phyloP scores from a whole-genome alignment of 2,113 vertebrate species.

The Chionis minor region DNA sequence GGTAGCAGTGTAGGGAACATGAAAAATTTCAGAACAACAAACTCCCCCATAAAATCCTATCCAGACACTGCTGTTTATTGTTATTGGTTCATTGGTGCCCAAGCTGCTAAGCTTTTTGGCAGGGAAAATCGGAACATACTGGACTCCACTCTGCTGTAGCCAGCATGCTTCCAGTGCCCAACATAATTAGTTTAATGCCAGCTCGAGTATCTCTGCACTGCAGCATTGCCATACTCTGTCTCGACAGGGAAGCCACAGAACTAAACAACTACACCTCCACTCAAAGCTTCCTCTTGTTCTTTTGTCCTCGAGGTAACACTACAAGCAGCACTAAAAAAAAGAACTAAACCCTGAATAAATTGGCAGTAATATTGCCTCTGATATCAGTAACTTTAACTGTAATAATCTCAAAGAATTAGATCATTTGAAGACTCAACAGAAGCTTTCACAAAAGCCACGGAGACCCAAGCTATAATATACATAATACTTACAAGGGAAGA shows the following conservation, averaged over 20 bases:
- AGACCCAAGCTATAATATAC: background rate
- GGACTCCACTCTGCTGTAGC: background rate
- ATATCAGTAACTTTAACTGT: background rate
- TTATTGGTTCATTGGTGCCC: background rate
- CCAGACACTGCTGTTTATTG: slow-evolving; percentile 8
- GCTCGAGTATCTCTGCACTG: background rate
- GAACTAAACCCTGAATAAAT: background rate
- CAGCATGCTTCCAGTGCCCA: slow-evolving; percentile 23
- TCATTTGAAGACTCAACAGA: background rate
- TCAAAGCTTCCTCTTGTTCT: background rate
- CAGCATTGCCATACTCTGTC: slow-evolving; percentile 1
- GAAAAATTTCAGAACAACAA: background rate
- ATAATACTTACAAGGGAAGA: background rate
- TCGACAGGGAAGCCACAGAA: background rate
- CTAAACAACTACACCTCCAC: background rate
- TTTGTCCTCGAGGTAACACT: background rate
- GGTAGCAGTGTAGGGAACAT: background rate
- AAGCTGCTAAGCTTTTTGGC: slow-evolving; percentile 31
- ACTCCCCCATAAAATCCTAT: background rate
- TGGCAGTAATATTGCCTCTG: background rate
- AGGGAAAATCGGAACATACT: slow-evolving; percentile 20
- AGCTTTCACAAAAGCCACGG: background rate
- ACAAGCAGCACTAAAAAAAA: background rate
- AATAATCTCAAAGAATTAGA: background rate
- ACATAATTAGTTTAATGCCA: background rate